Evolutionary conservation across 1,140 invertebrate genomes (phyloP).

Genomic region (Cotesia chilonis): DNA sequence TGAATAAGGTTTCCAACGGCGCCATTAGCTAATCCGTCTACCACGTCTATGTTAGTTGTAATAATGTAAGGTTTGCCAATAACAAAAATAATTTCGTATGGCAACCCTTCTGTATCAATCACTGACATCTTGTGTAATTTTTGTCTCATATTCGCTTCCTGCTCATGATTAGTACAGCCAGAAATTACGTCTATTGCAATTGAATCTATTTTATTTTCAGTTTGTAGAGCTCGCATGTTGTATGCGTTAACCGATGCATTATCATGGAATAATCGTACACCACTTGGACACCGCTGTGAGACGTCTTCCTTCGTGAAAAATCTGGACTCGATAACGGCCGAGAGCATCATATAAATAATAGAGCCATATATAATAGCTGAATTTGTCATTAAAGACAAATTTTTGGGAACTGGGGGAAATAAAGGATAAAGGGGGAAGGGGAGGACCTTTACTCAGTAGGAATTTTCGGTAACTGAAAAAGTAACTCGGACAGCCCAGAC

Average conservation of each 20-base stretch:
- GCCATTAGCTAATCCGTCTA: slow-evolving; percentile 56
- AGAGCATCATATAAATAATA: no score
- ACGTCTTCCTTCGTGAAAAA: slow-evolving; percentile 40
- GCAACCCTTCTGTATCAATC: slow-evolving; percentile 53
- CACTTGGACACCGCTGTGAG: slow-evolving; percentile 37
- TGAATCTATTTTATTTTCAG: slow-evolving; percentile 44
- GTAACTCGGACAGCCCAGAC: no score
- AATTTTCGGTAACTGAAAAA: no score
- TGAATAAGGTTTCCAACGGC: slow-evolving; percentile 51
- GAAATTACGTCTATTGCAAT: slow-evolving; percentile 42
- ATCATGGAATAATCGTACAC: slow-evolving; percentile 41
- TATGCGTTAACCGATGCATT: slow-evolving; percentile 36
- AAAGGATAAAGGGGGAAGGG: no score
- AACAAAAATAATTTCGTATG: slow-evolving; percentile 52
- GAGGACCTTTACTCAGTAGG: no score
- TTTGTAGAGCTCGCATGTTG: slow-evolving; percentile 41
- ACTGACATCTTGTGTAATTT: slow-evolving; percentile 53
- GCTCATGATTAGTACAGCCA: slow-evolving; percentile 37
- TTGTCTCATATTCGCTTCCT: slow-evolving; percentile 41
- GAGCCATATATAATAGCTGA: no score
- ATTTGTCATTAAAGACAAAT: no score
- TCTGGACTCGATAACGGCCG: slow-evolving; percentile 39
- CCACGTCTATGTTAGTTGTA: slow-evolving; percentile 54
- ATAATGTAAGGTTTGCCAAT: slow-evolving; percentile 51
- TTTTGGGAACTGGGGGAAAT: no score